These are phyloP conservation scores for Athripsodes cinereus DNA, from an alignment of 2,888 invertebrate genomes.

Conservation along the genomic window DNA sequence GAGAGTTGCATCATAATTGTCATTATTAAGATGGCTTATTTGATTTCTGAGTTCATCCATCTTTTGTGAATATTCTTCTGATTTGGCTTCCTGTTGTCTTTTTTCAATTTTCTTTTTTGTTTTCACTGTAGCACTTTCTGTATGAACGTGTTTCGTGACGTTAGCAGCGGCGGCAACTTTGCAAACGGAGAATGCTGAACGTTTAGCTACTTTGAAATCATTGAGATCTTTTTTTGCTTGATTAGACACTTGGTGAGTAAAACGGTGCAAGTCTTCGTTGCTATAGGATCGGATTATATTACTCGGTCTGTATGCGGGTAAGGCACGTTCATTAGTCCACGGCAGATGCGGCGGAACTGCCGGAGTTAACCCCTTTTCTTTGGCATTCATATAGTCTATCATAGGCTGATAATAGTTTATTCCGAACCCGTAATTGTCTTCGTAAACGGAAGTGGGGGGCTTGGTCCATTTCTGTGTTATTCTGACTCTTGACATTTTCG, in stretches of 20 bases:
- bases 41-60: slow-evolving; percentile 39
- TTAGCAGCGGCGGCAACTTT: slow-evolving; percentile 58
- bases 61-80: slow-evolving; percentile 42
- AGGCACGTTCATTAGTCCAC: slow-evolving; percentile 64
- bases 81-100: slow-evolving; percentile 38
- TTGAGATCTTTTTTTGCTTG: slow-evolving; percentile 63
- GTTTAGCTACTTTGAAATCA: slow-evolving; percentile 52
- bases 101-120: slow-evolving; percentile 46
- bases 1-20: slow-evolving; percentile 45
- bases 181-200: slow-evolving; percentile 56
- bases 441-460: slow-evolving; percentile 64
- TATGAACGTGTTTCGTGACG: slow-evolving; percentile 57
- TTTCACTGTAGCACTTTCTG: slow-evolving; percentile 46
- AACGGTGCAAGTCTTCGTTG: slow-evolving; percentile 57
- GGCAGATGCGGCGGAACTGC: slow-evolving; percentile 62
- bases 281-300: slow-evolving; percentile 61
- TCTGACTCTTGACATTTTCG: slow-evolving; percentile 11
- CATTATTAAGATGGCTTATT: slow-evolving; percentile 41
- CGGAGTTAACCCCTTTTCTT: slow-evolving; percentile 44
- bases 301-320: slow-evolving; percentile 61
- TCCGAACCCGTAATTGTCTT: slow-evolving; percentile 77
- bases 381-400: slow-evolving; percentile 76
- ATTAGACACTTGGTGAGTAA: slow-evolving; percentile 61
- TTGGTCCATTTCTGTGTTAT: slow-evolving; percentile 44
- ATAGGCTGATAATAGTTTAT: slow-evolving; percentile 83